Conservation (phyloP, 1,140 invertebrate genomes). For the Ruditapes philippinarum region DNA sequence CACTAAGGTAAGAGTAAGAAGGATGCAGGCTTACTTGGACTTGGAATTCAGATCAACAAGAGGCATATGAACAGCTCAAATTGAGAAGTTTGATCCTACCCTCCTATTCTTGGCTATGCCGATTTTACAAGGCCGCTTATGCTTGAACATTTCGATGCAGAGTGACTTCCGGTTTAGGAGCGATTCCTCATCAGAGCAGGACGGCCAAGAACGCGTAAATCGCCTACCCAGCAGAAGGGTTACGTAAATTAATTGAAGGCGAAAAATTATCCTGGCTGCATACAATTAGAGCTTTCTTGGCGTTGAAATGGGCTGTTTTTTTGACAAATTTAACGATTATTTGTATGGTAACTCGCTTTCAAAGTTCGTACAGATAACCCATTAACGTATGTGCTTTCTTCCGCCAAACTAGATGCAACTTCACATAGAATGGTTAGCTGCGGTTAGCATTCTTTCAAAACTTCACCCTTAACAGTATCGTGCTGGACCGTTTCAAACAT, state of each 20-base stretch:
- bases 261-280: background rate
- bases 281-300: background rate
- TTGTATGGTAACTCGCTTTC: background rate
- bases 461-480: constrained; percentile 24
- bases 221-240: background rate
- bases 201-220: constrained; percentile 5
- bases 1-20: background rate
- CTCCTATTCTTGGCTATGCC: background rate
- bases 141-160: background rate
- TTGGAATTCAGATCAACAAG: background rate
- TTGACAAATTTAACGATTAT: background rate
- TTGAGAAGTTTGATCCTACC: background rate
- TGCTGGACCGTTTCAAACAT: constrained; percentile 26
- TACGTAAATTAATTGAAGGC: no score
- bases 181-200: background rate
- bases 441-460: background rate
- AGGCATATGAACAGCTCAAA: background rate
- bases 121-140: background rate
- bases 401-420: no score
- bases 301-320: background rate
- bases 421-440: background rate
- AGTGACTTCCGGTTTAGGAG: background rate
- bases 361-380: background rate
- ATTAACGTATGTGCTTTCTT: no score
- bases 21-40: background rate